Base-by-base conservation (phyloP, 2,113 vertebrate genomes). In the Corythoichthys intestinalis region DNA sequence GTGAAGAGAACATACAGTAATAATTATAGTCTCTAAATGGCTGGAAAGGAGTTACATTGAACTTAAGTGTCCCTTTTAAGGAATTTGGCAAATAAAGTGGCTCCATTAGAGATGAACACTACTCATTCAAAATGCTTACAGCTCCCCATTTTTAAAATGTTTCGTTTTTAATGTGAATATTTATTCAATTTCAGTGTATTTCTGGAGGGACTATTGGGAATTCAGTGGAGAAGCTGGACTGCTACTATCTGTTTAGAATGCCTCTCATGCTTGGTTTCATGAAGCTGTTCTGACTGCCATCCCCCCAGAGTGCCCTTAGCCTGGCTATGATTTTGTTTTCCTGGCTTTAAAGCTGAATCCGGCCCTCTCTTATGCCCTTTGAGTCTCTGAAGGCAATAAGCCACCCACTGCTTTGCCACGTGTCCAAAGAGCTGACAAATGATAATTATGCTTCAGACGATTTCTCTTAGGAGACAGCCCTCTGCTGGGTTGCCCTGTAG, bases 371-470 rank as follows among this genome's bases (percentile, higher is more conserved):
- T 47, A 70, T 81, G 78, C 76, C 75, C 80, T 83, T 84, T 84
- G 81, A 83, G 75, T 86, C 78, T 83, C 84, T 66, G 47, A 85
- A 70, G 83, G 83, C 80, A 73, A 75, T 72, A 78, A 76, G 77
- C 82, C 88, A 75, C 84, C 84, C 71, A 74, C 73, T 66, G 74
- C 53, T 76, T 50, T 78, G 75, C 72, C 72, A 80, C 66, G 69
- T 75, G 83, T 84, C 76, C 59, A 48, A 76, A 58, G 78, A 83
- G 72, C 75, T 75, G 80, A 84, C 75, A 82, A 82, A 80, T 80
- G 71, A 75, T 85, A 85, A 87, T 86, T 87, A 84, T 73, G 79
- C 76, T 74, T 68, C 67, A 71, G 66, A 81, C 65, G 49, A 84
- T 83, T 81, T 79, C 70, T 85, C 71, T 75, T 70, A 57, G 47